Evolutionary conservation across 2,797 vertebrate genomes (phyloP).

Genomic region (Heliangelus exortis): DNA sequence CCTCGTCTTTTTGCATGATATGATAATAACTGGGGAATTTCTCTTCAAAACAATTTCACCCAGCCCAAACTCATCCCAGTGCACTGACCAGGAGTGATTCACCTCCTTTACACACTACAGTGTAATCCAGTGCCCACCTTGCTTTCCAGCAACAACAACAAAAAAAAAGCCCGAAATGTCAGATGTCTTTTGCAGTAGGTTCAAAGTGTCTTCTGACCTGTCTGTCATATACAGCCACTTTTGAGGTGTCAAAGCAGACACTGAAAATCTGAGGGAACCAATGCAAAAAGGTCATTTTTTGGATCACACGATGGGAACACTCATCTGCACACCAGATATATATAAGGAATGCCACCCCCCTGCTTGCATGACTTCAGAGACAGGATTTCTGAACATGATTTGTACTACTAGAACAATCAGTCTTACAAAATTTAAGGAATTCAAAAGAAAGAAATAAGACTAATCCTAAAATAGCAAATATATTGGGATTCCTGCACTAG

Average conservation of each 20-base stretch:
- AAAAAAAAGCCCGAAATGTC: background rate
- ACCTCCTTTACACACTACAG: background rate
- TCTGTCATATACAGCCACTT: background rate
- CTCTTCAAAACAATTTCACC: background rate
- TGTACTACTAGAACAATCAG: background rate
- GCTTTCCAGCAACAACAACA: background rate
- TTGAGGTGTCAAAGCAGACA: background rate
- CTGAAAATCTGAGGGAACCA: background rate
- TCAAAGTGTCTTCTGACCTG: background rate
- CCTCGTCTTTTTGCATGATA: background rate
- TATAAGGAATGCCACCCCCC: background rate
- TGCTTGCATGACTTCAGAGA: background rate
- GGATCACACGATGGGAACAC: background rate
- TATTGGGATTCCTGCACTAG: background rate
- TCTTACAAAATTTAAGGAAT: background rate
- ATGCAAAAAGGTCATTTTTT: background rate
- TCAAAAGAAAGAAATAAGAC: background rate
- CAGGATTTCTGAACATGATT: background rate
- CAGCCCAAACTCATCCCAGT: background rate
- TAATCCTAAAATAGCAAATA: background rate
- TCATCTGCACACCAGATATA: rapidly evolving
- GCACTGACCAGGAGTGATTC: background rate
- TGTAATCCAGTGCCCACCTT: background rate
- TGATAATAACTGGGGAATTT: background rate
- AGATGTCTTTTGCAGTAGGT: background rate